Evolutionary conservation across 2,888 invertebrate species (phyloP).

Genomic region (Tridacna gigas): DNA sequence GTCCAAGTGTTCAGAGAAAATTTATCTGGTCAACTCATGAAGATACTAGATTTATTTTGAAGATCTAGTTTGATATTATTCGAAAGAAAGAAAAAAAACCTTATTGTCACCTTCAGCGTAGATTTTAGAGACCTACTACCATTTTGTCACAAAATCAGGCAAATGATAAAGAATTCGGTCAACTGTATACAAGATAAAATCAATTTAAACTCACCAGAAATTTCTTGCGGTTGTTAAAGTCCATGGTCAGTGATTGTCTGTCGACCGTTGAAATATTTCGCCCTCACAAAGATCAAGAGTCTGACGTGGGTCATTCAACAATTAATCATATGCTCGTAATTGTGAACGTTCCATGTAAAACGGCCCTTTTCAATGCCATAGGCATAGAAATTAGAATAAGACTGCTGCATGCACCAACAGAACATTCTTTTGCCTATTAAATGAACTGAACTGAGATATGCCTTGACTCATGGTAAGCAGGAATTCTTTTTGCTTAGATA

Average conservation of each 20-base stretch:
- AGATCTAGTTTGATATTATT: neutral
- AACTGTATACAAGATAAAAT: neutral
- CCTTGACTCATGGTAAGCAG: too few species aligned
- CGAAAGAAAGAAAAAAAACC: neutral
- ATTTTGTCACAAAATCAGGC: neutral
- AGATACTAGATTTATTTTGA: neutral
- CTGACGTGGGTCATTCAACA: neutral
- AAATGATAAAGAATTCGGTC: neutral
- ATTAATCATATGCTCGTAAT: neutral
- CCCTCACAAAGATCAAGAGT: neutral
- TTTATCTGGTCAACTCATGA: too few species aligned
- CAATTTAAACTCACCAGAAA: slow-evolving; percentile 13
- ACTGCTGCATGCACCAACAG: too few species aligned
- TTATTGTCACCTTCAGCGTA: neutral
- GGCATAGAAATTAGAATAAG: too few species aligned
- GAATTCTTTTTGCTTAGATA: too few species aligned
- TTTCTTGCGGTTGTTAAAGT: neutral
- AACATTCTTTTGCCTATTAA: too few species aligned
- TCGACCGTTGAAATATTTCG: neutral
- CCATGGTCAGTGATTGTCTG: neutral
- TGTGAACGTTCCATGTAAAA: neutral
- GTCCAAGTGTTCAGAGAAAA: neutral
- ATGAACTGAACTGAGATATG: too few species aligned
- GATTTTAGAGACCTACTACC: neutral
- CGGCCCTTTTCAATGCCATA: neutral